Evolutionary conservation across 1,140 invertebrate genomes (phyloP), one percentile per base, ranked within the genome.

Genomic region (Nasonia vitripennis): DNA sequence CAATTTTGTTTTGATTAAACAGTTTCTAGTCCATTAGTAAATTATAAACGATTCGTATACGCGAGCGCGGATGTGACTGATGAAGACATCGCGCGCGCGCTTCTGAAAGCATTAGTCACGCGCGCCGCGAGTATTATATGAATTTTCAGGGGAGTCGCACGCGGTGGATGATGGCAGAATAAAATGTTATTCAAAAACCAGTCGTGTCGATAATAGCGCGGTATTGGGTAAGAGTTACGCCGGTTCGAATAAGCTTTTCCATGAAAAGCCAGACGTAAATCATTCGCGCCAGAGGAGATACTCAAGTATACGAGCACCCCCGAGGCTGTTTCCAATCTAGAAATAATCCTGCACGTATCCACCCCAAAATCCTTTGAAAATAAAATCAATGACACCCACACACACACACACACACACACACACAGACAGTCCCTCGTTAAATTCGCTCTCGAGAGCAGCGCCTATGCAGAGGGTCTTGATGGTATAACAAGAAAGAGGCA

Each of bases 1-100:
- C 20, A 7, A 62, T 62, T 62, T 62, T 62, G 55, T 62, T 62
- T 62, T 62, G 55, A 62, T 62, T 62, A 62, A 62, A 62, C 55
- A 62, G 55, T 62, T 62, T 62, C 55, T 62, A 62, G 55, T 62
- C 55, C 55, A 62, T 62, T 62, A 62, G 55, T 62, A 62, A 62
- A 62, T 62, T n/a, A 62, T 62, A 62, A 62, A n/a, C 55, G 55
- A 62, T 62, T 62, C 55, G 55, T 17, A n/a, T 12, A 14, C 6
- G 1, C 20, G 27, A 27, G 20, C 55, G 20, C 55, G 55, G 9
- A 31, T 11, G 27, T 23, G 68, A 71, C n/a, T n/a, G 70, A 73
- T 34, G 70, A 31, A 73, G 27, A 73, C 27, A 62, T 62, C 11
- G 70, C 27, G 70, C 27, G 70, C 27, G 27, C n/a, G 3, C 12